phyloP scores from a whole-genome alignment of 2,797 vertebrate species.

The Tenualosa ilisha region DNA sequence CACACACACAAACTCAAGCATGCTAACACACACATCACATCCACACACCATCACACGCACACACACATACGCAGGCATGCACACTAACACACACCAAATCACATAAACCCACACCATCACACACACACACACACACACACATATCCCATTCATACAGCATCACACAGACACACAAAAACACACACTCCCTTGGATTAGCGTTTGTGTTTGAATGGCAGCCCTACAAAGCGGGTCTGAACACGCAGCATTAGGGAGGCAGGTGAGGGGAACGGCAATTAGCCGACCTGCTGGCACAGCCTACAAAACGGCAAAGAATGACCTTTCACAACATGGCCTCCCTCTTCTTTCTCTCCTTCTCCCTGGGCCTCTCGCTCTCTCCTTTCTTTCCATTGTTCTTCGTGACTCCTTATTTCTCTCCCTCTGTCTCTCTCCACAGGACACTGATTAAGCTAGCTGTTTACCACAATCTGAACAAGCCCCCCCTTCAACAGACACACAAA shows the following conservation, averaged over 20 bases:
- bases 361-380: not conserved
- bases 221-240: not conserved
- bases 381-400: not conserved
- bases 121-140: not conserved
- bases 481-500: not conserved
- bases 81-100: not conserved
- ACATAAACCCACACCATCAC: no score
- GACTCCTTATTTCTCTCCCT: not conserved
- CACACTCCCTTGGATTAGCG: not conserved
- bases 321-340: not conserved
- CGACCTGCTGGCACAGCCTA: not conserved
- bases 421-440: constrained; percentile 4
- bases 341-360: not conserved
- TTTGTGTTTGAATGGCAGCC: constrained; percentile 7
- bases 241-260: not conserved
- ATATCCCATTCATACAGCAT: not conserved
- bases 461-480: not conserved
- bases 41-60: not conserved
- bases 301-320: not conserved
- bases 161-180: not conserved
- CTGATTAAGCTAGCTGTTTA: constrained; percentile 13
- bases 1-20: not conserved
- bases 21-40: not conserved
- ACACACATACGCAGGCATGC: not conserved
- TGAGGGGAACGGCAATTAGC: not conserved